Base-by-base conservation (phyloP, 2,797 vertebrate species). In the Nyctalus aviator region DNA sequence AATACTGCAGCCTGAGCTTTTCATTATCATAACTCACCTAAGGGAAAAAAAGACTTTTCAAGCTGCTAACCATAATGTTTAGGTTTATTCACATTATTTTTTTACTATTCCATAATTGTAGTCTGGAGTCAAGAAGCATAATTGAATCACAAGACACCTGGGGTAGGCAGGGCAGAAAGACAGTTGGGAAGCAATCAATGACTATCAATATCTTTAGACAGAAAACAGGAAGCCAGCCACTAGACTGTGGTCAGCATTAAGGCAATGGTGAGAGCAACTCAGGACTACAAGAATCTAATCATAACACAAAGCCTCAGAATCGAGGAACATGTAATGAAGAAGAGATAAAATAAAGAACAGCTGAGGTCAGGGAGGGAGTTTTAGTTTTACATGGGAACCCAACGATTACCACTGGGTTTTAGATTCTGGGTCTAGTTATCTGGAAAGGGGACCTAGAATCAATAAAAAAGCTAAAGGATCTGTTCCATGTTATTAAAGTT, bases 11-110 rank as follows among this genome's bases (percentile, higher is more conserved):
- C 48, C n/a, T 78, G 37, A 86, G 73, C 0, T 71, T 71, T 93
- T 88, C 66, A 71, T 79, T 91, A 69, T 78, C 53, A 48, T 57
- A 48, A 66, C 77, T 94, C 75, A 92, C 17, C 53, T 37, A 76
- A 81, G 12, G 79, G 55, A 79, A 93, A 85, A 82, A 53, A 73
- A 68, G 21, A 21, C 35, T 77, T 82, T 81, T 73, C 62, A 73
- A 93, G 50, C 18, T 44, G 68, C 12, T 94, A 50, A 27, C 32
- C 7, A 25, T 20, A 18, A 8, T 21, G 3, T 73, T 82, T 78
- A 9, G 11, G 3, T 73, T 84, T 86, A n/a, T 72, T 25, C 44
- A 84, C 57, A 48, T 18, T 57, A 48, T 77, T 41, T 84, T 91
- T 91, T 44, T 77, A 15, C 4, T 50, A 32, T 73, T 9, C 5